phyloP scores from a whole-genome alignment of 2,113 vertebrate species.

The Apus apus region DNA sequence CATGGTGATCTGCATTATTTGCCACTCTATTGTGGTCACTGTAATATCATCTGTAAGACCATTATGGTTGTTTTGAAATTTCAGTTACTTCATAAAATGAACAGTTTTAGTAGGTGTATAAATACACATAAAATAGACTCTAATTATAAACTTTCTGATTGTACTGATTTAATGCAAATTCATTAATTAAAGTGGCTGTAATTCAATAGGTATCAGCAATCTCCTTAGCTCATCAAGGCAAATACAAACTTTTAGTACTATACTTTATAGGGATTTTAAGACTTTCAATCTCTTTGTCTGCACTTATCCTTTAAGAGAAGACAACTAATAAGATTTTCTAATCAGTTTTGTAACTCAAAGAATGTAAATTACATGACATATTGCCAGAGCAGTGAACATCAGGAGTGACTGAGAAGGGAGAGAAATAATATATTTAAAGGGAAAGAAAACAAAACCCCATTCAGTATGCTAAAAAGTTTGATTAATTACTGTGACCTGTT shows the following conservation, averaged over 20 bases:
- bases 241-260: not conserved
- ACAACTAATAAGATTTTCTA: not conserved
- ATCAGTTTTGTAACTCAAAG: not conserved
- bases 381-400: not conserved
- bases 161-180: not conserved
- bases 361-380: not conserved
- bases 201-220: not conserved
- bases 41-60: not conserved
- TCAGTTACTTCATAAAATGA: not conserved
- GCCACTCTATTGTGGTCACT: not conserved
- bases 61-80: not conserved
- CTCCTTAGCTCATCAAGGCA: not conserved
- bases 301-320: not conserved
- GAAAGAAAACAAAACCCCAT: not conserved
- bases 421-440: not conserved
- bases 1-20: not conserved
- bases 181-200: not conserved
- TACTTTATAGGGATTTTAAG: not conserved
- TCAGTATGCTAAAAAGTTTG: not conserved
- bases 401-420: not conserved
- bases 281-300: not conserved
- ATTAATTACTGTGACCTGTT: conserved; percentile 17
- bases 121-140: not conserved
- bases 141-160: not conserved
- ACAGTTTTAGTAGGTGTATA: not conserved